Percentiles rank a stretch among this genome's conserved stretches.
Evolutionary conservation across 2,888 invertebrate species (phyloP).

Genomic region (Platypus cylindrus): DNA sequence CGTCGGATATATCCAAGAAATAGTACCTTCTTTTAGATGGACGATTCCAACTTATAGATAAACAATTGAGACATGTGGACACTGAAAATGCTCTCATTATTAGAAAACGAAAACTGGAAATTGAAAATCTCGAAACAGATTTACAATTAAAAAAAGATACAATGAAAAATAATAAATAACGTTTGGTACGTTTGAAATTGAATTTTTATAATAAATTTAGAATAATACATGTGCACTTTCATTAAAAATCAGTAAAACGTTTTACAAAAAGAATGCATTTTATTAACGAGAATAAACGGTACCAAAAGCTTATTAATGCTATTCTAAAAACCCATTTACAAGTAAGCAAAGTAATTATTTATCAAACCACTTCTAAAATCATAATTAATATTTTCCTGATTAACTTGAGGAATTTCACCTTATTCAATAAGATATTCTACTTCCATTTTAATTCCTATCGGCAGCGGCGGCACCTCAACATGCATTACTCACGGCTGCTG

Average conservation of each 20-base stretch:
- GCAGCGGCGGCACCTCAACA: background rate
- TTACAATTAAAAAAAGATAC: background rate
- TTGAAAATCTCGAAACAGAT: constrained; percentile 2
- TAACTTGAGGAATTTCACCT: background rate
- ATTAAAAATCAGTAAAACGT: too few relatives aligned
- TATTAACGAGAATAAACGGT: too few relatives aligned
- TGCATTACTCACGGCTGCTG: background rate
- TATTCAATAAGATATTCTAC: background rate
- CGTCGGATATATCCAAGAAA: constrained; percentile 7
- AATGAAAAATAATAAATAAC: too few relatives aligned
- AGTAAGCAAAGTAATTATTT: constrained; percentile 3
- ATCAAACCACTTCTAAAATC: constrained; percentile 5
- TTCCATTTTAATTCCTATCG: background rate
- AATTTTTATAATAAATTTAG: too few relatives aligned
- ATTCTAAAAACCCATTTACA: background rate
- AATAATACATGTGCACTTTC: too few relatives aligned
- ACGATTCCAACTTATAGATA: constrained; percentile 1
- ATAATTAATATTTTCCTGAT: constrained; percentile 1
- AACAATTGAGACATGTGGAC: constrained; percentile 3
- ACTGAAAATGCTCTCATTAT: constrained; percentile 3
- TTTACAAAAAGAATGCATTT: too few relatives aligned
- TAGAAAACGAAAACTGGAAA: constrained; percentile 5
- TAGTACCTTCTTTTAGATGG: constrained; percentile 4
- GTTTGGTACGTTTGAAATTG: too few relatives aligned
- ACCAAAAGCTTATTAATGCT: too few relatives aligned